Base-by-base conservation (phyloP, 2,113 vertebrate species). In the Petromus typicus region DNA sequence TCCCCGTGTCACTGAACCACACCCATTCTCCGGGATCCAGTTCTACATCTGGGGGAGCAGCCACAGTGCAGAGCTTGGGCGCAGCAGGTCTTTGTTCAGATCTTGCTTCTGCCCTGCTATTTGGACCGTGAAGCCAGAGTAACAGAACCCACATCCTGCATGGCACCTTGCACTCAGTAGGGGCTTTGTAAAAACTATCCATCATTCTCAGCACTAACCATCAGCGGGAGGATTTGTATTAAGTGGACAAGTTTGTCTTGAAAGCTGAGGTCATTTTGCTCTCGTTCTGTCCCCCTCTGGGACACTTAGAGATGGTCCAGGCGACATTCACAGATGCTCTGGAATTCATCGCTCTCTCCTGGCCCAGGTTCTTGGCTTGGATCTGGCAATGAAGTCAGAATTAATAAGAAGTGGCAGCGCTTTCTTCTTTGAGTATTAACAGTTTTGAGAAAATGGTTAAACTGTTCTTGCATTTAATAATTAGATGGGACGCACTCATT, bases 361-460 rank as follows among this genome's bases (percentile, higher is more conserved):
- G 13, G 43, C 59, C 45, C 75, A 48, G 51, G 63, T 13, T 0
- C 82, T 93, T 90, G 94, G 94, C 92, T 82, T 59, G 61, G 1
- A 4, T 64, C 37, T 57, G 56, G 80, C 88, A 66, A 0, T 94
- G 96, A 95, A 95, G 89, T 97, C 94, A 95, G 96, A 95, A 93
- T 97, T 91, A 92, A 86, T 95, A 81, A 93, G 79, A 91, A 86
- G 0, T 18, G 34, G 95, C 69, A 51, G 57, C 14, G 3, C 66
- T 48, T 40, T 59, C 92, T 80, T 80, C 86, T 91, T 94, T 48
- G 93, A 86, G 83, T 61, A 86, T 86, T 93, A 76, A 76, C 69
- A 73, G 89, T 91, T 92, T 95, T 79, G 82, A 94, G 94, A 56
- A 94, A 87, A 89, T 20, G 89, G 91, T 67, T 57, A 91, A 91